These are phyloP conservation scores for Protodeltote pygarga DNA, from an alignment of 2,888 invertebrate species.

Conservation along the genomic window DNA sequence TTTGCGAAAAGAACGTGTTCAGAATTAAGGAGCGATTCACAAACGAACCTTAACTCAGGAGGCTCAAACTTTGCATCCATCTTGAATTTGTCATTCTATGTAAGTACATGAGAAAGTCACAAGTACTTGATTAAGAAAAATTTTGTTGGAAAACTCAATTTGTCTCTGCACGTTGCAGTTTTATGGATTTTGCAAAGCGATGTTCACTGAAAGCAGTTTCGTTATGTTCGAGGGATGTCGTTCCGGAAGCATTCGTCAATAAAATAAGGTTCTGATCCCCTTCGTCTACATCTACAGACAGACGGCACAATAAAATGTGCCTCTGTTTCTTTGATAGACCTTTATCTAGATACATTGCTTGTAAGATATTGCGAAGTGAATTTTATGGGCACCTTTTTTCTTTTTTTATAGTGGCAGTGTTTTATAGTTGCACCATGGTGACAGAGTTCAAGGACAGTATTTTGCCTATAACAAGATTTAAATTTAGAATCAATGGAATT, in stretches of 20 bases:
- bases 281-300: slow-evolving; percentile 12
- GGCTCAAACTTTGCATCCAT: slow-evolving; percentile 34
- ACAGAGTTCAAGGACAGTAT: no score
- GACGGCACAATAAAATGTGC: slow-evolving; percentile 16
- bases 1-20: slow-evolving; percentile 51
- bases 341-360: not conserved
- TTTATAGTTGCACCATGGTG: no score
- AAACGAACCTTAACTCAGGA: slow-evolving; percentile 46
- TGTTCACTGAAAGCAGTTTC: slow-evolving; percentile 19
- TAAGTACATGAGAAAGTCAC: slow-evolving; percentile 38
- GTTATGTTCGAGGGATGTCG: slow-evolving; percentile 10
- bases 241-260: slow-evolving; percentile 25
- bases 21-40: slow-evolving; percentile 42
- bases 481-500: no score
- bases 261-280: slow-evolving; percentile 34
- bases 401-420: no score
- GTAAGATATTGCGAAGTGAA: no score
- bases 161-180: slow-evolving; percentile 17
- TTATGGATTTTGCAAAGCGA: slow-evolving; percentile 18
- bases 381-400: no score
- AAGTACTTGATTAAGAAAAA: slow-evolving; percentile 38
- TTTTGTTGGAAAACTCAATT: slow-evolving; percentile 36
- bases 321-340: not conserved
- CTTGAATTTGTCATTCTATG: slow-evolving; percentile 30
- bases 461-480: no score